Evolutionary conservation across 2,797 vertebrate species (phyloP).

Genomic region (Anniella stebbinsi): DNA sequence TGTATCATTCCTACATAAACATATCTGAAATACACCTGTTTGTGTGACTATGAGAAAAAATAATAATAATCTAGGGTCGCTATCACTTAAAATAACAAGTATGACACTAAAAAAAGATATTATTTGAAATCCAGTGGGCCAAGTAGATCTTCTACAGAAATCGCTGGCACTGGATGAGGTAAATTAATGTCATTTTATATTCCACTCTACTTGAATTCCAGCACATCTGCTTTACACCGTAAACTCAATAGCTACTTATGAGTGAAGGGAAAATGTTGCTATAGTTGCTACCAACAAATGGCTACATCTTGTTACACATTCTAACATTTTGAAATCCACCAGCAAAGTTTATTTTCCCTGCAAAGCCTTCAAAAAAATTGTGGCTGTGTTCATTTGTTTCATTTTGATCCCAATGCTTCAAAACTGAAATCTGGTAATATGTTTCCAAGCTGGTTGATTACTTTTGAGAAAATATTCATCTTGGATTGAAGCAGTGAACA

Average conservation of each 20-base stretch:
- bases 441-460: constrained; percentile 39
- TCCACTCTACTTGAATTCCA: background rate
- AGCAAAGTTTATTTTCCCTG: constrained; percentile 44
- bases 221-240: background rate
- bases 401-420: constrained; percentile 30
- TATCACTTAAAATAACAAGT: background rate
- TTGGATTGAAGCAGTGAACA: constrained; percentile 29
- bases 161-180: background rate
- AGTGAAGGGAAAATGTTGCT: constrained; percentile 13
- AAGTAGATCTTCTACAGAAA: background rate
- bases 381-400: constrained; percentile 49
- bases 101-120: background rate
- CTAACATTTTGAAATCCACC: constrained; percentile 29
- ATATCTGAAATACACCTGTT: background rate
- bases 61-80: no score
- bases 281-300: background rate
- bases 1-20: background rate
- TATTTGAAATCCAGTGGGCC: background rate
- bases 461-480: constrained; percentile 37
- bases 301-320: background rate
- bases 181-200: background rate
- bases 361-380: constrained; percentile 19
- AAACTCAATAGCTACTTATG: background rate
- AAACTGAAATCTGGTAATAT: constrained; percentile 51
- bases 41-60: background rate